Evolutionary conservation across 2,888 invertebrate genomes (phyloP).

Genomic region (Noctua pronuba): DNA sequence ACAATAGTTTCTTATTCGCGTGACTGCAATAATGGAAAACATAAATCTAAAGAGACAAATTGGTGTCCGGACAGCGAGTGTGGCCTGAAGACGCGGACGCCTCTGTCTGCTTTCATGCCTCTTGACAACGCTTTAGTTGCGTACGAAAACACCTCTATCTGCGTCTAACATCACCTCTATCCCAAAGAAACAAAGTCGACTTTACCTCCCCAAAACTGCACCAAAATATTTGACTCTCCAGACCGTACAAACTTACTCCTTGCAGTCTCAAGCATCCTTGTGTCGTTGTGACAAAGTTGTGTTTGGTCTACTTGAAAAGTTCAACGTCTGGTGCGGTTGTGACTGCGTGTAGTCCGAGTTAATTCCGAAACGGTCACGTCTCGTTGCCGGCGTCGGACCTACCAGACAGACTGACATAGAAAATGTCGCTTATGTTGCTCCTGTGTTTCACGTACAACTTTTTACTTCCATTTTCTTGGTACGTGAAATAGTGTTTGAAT

Average conservation of each 20-base stretch:
- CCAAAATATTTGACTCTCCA: constrained; percentile 61
- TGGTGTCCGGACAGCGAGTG: constrained; percentile 81
- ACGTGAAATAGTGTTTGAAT: constrained; percentile 55
- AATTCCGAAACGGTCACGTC: constrained; percentile 85
- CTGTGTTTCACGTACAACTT: constrained; percentile 54
- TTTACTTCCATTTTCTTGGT: constrained; percentile 49
- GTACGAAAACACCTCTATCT: constrained; percentile 69
- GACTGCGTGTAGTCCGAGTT: constrained; percentile 77
- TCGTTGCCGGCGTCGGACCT: constrained; percentile 75
- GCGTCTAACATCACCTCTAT: constrained; percentile 56
- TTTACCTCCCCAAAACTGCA: constrained; percentile 63
- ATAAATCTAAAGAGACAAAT: constrained; percentile 87
- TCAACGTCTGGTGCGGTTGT: constrained; percentile 59
- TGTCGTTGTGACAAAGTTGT: constrained; percentile 66
- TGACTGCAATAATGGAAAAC: constrained; percentile 83
- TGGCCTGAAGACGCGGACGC: constrained; percentile 80
- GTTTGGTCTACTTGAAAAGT: constrained; percentile 56
- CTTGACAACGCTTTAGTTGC: constrained; percentile 82
- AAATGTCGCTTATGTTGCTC: constrained; percentile 69
- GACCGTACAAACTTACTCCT: constrained; percentile 62
- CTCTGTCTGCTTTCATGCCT: constrained; percentile 80
- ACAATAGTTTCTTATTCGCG: constrained; percentile 77
- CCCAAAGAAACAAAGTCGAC: constrained; percentile 58
- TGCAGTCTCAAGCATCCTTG: constrained; percentile 57
- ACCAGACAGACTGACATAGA: constrained; percentile 79